Evolutionary conservation across 2,113 vertebrate genomes (phyloP), one percentile per base, ranked within the genome.

Genomic region (Casuarius casuarius): DNA sequence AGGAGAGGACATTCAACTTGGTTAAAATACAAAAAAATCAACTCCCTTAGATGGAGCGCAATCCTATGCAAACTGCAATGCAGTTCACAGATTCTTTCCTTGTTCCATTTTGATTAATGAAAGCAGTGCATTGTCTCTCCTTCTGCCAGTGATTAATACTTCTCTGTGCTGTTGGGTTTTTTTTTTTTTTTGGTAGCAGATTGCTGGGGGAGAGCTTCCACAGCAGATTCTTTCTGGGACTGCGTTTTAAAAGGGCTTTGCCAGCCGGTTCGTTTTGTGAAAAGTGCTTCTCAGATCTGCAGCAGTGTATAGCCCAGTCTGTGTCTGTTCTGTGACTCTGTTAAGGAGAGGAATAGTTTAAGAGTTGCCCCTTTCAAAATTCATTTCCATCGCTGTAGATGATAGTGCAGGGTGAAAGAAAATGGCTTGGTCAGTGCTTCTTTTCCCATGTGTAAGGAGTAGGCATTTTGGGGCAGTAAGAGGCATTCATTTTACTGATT

Each of bases 61-160:
- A 17, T 80, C 48, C 46, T 85, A 28, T 63, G 12, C 71, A 80
- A 38, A 77, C 81, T 96, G 70, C 71, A 54, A 26, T 71, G 29
- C 44, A 66, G 52, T 61, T 92, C 90, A 79, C 62, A 94, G 49
- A 61, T 81, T 92, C 82, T 86, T 87, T 90, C 59, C 67, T 61
- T 90, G 65, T 94, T 93, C 80, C 56, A 13, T 87, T 89, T 59
- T 89, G 86, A 93, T 96, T 93, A 93, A 93, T 87, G 92, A 92
- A 92, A 87, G 28, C 65, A 87, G 38, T 93, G 44, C 29, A 59
- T 94, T 93, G 95, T 94, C 65, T 90, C 61, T 86, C 56, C 38
- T 74, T 95, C 91, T 93, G 44, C 74, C 66, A 66, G 22, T 89
- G 79, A 94, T 95, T 90, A 91, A 96, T 92, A 87, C 70, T 92